These are phyloP conservation scores for Scophthalmus maximus DNA, from an alignment of 2,113 vertebrate species.

Conservation along the genomic window DNA sequence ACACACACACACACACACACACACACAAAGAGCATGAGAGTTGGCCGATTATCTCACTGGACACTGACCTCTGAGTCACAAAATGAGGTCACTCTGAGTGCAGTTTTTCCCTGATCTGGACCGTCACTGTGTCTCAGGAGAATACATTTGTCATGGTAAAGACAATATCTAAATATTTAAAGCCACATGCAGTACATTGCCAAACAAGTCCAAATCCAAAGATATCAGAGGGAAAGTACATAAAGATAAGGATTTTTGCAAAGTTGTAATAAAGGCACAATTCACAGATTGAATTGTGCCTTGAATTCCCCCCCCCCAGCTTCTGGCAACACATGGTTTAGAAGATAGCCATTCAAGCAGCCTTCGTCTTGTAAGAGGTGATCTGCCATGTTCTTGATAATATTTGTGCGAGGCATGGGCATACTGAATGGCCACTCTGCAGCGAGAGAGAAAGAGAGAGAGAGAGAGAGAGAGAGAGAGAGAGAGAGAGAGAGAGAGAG, in stretches of 20 bases:
- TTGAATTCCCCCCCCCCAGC: no score
- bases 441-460: background rate
- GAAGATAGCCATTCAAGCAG: no score
- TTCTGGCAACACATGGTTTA: no score
- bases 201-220: slow-evolving; percentile 16
- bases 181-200: slow-evolving; percentile 42
- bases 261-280: no score
- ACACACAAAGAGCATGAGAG: slow-evolving; percentile 33
- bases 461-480: background rate
- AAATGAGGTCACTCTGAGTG: slow-evolving; percentile 43
- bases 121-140: slow-evolving; percentile 23
- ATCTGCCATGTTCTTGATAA: no score
- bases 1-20: background rate
- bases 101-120: slow-evolving; percentile 35
- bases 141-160: slow-evolving; percentile 59
- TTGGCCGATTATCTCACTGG: slow-evolving; percentile 57
- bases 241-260: no score
- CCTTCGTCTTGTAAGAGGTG: no score
- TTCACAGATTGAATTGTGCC: no score
- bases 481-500: no score
- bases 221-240: slow-evolving; percentile 59
- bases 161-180: slow-evolving; percentile 67
- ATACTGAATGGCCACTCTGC: no score
- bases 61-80: slow-evolving; percentile 53
- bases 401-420: no score